Evolutionary conservation across 2,888 invertebrate species (phyloP).

Genomic region (Smittia sp.): DNA sequence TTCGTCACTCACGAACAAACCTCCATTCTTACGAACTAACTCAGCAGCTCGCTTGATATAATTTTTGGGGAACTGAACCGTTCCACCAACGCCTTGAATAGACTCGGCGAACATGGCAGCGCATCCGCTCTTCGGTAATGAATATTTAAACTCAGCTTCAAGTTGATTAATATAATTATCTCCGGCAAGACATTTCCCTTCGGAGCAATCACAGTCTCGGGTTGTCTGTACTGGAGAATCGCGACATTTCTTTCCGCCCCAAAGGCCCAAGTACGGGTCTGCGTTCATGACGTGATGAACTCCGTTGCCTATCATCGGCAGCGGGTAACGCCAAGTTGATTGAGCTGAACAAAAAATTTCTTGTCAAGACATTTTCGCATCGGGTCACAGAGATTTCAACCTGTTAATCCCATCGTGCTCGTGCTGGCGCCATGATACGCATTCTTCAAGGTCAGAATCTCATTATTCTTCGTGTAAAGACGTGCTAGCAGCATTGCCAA

Average conservation of each 20-base stretch:
- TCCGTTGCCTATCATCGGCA: conserved; percentile 66
- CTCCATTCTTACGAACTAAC: conserved; percentile 75
- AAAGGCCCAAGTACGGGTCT: conserved; percentile 85
- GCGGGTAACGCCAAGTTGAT: conserved; percentile 73
- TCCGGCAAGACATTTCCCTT: neutral
- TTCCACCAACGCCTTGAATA: conserved; percentile 91
- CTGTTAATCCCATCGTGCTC: conserved; percentile 67
- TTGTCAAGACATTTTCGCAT: neutral
- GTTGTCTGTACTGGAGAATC: conserved; percentile 79
- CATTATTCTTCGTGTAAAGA: conserved; percentile 78
- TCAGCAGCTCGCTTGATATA: conserved; percentile 79
- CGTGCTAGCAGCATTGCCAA: conserved; percentile 85
- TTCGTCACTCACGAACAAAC: conserved; percentile 89
- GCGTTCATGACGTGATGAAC: conserved; percentile 86
- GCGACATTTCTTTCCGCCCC: conserved; percentile 84
- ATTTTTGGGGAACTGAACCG: conserved; percentile 75
- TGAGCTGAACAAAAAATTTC: conserved; percentile 58
- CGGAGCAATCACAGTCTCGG: conserved; percentile 58
- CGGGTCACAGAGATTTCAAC: neutral
- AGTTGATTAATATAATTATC: conserved; percentile 42
- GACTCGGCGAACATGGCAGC: conserved; percentile 93
- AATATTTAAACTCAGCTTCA: conserved; percentile 68
- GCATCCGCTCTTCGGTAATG: conserved; percentile 71
- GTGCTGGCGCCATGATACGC: conserved; percentile 91
- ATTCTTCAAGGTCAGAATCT: conserved; percentile 82